Percentiles rank a stretch among this genome's conserved stretches.
Evolutionary conservation across 2,888 invertebrate species (phyloP).

Genomic region (Leucania comma): DNA sequence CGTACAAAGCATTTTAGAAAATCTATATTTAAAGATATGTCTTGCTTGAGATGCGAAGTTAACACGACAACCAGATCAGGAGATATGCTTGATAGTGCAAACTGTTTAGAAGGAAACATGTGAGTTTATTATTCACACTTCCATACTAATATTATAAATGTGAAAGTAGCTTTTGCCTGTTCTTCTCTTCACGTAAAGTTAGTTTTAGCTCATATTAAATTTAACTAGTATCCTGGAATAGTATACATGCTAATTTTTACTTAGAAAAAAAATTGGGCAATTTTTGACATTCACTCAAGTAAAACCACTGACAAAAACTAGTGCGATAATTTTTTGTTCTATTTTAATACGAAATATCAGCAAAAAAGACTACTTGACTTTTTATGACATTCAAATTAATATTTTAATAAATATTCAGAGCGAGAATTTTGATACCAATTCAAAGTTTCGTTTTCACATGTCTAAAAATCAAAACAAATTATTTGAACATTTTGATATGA

Average conservation of each 20-base stretch:
- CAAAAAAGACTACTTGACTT: neutral
- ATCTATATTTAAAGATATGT: slow-evolving; percentile 80
- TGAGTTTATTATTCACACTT: slow-evolving; percentile 65
- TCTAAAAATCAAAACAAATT: neutral
- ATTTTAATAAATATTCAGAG: slow-evolving; percentile 5
- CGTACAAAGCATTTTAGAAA: slow-evolving; percentile 77
- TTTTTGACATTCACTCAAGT: no score
- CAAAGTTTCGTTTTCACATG: neutral
- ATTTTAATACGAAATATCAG: neutral
- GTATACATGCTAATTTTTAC: neutral
- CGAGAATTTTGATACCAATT: no score
- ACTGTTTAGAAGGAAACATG: slow-evolving; percentile 83
- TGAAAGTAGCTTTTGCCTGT: no score
- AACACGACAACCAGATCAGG: slow-evolving; percentile 70
- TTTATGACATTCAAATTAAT: neutral
- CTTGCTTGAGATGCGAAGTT: slow-evolving; percentile 82
- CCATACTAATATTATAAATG: no score
- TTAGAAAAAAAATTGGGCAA: no score
- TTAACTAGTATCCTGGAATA: neutral
- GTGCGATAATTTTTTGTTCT: neutral
- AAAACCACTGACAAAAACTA: neutral
- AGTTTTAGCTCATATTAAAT: no score
- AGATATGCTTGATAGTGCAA: slow-evolving; percentile 69
- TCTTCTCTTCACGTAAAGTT: no score
- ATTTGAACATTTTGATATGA: neutral